Conservation (phyloP, 1,140 invertebrate species). For the Drosophila sp. region DNA sequence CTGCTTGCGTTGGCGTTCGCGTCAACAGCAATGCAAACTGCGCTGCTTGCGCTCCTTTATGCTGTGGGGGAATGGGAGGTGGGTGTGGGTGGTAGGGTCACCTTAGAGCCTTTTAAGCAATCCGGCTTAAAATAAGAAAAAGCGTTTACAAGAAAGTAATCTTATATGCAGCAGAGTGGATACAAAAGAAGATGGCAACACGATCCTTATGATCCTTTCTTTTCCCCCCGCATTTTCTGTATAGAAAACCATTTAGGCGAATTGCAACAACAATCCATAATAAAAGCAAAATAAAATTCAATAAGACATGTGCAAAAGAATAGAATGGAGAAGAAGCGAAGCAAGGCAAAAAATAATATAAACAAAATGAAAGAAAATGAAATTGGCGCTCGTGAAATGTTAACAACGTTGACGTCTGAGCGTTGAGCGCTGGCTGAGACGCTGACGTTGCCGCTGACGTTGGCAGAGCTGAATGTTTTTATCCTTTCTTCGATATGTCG, state of each 20-base stretch:
- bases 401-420: constrained; percentile 56
- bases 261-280: constrained; percentile 30
- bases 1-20: constrained; percentile 24
- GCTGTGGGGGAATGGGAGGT: neutral
- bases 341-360: constrained; percentile 56
- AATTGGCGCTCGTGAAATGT: constrained; percentile 78
- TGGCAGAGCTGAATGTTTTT: constrained; percentile 66
- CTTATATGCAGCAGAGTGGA: constrained; percentile 12
- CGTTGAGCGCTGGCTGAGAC: constrained; percentile 26
- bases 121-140: constrained; percentile 50
- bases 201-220: too few relatives aligned
- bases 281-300: constrained; percentile 34
- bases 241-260: too few relatives aligned
- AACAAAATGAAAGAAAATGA: constrained; percentile 76
- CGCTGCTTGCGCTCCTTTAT: constrained; percentile 34
- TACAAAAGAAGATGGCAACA: too few relatives aligned
- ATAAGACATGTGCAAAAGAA: constrained; percentile 20
- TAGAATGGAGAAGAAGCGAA: constrained; percentile 17
- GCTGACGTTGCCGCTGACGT: constrained; percentile 23
- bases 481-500: constrained; percentile 78
- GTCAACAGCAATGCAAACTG: constrained; percentile 37
- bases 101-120: constrained; percentile 41
- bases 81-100: neutral
- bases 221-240: too few relatives aligned
- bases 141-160: constrained; percentile 39